phyloP scores from a whole-genome alignment of 2,113 vertebrate species.

The Galeopterus variegatus region DNA sequence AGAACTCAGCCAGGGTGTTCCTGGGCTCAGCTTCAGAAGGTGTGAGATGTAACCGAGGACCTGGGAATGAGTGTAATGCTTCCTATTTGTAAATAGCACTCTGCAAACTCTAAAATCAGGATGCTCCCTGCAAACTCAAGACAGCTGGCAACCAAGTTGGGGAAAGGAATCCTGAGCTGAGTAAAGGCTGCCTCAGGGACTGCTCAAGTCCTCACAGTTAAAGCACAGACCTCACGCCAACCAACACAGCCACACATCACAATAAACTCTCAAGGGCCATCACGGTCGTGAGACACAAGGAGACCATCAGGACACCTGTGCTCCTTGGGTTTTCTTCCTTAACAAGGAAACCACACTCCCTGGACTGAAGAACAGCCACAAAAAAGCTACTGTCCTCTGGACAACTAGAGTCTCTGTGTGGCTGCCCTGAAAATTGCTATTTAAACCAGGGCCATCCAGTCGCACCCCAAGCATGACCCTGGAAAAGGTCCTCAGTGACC shows the following conservation, averaged over 20 bases:
- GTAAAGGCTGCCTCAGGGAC: not conserved
- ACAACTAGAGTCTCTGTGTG: not conserved
- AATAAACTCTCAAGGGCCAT: not conserved
- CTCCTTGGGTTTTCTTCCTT: not conserved
- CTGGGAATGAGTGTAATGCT: not conserved
- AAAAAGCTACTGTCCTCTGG: not conserved
- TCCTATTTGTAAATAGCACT: not conserved
- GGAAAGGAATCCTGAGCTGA: not conserved
- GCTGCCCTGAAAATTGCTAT: conserved; percentile 1
- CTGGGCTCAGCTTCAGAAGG: not conserved
- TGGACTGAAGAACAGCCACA: not conserved
- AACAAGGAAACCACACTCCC: conserved; percentile 17
- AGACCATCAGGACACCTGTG: not conserved
- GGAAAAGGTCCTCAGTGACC: not conserved
- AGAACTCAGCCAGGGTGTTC: not conserved
- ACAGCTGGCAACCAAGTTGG: not conserved
- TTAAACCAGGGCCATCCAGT: not conserved
- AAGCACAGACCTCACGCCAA: not conserved
- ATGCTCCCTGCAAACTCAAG: not conserved
- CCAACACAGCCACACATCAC: not conserved
- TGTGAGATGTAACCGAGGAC: not conserved
- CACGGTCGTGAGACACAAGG: fast-evolving
- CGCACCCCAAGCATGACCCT: not conserved
- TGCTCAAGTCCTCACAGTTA: not conserved
- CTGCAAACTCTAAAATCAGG: not conserved